Evolutionary conservation across 2,888 invertebrate genomes (phyloP), one percentile per base, ranked within the genome.

Genomic region (Torymus texanus): DNA sequence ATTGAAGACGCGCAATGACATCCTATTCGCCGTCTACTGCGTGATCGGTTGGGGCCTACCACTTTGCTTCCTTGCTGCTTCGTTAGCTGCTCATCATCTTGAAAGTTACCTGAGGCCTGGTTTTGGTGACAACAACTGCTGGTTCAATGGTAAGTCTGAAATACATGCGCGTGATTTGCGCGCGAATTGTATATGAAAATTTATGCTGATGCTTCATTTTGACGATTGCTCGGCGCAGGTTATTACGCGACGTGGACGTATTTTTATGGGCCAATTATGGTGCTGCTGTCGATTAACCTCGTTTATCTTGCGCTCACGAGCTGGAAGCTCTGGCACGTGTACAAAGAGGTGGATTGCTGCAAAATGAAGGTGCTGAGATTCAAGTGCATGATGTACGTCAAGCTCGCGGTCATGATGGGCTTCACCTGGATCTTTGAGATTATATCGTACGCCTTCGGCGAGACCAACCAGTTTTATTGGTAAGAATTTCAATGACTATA

Each of bases 391-490:
- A 88, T 94, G 29, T 94, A 94, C 74, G 86, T 94, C 3, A 94
- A 94, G 87, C 89, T 95, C 78, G 93, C 94, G 83, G 89, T 94
- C 4, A 92, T 94, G 0, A 95, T 94, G 94, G 95, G 95, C 2
- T 91, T 94, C 66, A 92, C 93, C 0, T 95, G 95, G 95, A 92
- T 94, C 82, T 95, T 95, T 84, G 95, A 95, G 89, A 92, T 94
- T 14, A 89, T 92, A 14, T 92, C 92, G 1, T 88, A 84, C 68
- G 86, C 84, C 0, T 84, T 82, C 11, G 85, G 83, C 0, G 68
- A 80, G 1, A 71, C 63, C 2, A 80, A 81, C 72, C 58, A 82
- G 2, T 61, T 81, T 3, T 84, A 84, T 65, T 91, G 91, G 91
- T 91, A 85, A 81, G 86, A 61, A 18, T 12, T 21, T 21, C 21